phyloP scores from a whole-genome alignment of 2,888 invertebrate genomes.

The Apodemia mormo region DNA sequence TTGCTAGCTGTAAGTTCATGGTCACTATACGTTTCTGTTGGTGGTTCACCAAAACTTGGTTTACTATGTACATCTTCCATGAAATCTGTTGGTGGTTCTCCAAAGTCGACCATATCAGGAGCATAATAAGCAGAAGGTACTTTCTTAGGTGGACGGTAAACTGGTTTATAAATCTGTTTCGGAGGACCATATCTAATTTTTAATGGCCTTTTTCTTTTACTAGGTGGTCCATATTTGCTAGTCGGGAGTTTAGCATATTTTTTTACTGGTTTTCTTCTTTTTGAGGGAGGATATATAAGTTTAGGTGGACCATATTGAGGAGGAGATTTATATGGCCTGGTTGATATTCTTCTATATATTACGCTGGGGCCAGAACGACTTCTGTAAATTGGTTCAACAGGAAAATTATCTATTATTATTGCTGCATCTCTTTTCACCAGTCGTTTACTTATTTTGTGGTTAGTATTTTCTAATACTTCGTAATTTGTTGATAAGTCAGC shows the following conservation, averaged over 20 bases:
- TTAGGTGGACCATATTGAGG: constrained; percentile 47
- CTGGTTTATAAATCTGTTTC: constrained; percentile 43
- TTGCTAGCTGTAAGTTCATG: constrained; percentile 29
- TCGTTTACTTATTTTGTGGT: constrained; percentile 29
- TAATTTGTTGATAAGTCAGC: constrained; percentile 40
- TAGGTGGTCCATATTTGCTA: constrained; percentile 46
- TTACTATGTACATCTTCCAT: constrained; percentile 31
- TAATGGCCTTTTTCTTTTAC: constrained; percentile 44
- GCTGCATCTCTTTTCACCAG: constrained; percentile 55
- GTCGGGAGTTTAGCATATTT: constrained; percentile 49
- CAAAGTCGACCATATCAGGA: constrained; percentile 27
- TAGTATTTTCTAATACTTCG: constrained; percentile 42
- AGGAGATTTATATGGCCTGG: constrained; percentile 44
- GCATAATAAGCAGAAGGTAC: constrained; percentile 34
- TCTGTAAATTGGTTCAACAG: constrained; percentile 46
- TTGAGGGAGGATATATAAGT: constrained; percentile 48
- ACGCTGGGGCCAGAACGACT: constrained; percentile 50
- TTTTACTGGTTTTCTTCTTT: constrained; percentile 50
- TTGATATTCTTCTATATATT: constrained; percentile 53
- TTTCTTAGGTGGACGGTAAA: constrained; percentile 47
- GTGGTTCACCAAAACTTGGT: constrained; percentile 65
- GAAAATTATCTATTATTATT: constrained; percentile 53
- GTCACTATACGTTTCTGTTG: constrained; percentile 42
- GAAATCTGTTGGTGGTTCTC: constrained; percentile 20
- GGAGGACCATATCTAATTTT: constrained; percentile 47